Percentiles rank a stretch among this genome's conserved stretches.
Conservation (phyloP, 1,140 invertebrate genomes). For the Ephestia elutella region DNA sequence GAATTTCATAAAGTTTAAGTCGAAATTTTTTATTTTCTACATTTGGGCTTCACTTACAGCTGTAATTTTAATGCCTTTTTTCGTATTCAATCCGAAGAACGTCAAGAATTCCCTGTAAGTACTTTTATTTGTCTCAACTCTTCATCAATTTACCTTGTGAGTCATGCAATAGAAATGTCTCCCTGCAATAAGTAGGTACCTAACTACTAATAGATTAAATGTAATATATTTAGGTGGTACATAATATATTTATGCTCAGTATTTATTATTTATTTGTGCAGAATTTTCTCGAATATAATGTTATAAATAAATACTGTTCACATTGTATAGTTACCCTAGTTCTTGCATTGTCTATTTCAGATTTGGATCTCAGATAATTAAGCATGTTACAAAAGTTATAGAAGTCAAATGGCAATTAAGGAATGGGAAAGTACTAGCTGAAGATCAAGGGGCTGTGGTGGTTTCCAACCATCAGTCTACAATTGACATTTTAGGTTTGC, state of each 20-base stretch:
- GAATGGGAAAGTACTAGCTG: slow-evolving; percentile 83
- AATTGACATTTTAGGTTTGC: slow-evolving; percentile 84
- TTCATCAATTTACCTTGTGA: background rate
- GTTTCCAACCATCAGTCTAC: slow-evolving; percentile 93
- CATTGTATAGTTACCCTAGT: background rate
- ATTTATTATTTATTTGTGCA: too few relatives aligned
- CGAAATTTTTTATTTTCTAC: slow-evolving; percentile 71
- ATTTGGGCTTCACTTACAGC: slow-evolving; percentile 60
- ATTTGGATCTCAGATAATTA: slow-evolving; percentile 59
- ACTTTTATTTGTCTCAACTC: slow-evolving; percentile 10
- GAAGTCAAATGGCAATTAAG: slow-evolving; percentile 87
- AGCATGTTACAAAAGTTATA: slow-evolving; percentile 81
- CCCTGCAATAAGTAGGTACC: background rate
- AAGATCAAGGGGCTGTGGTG: slow-evolving; percentile 86
- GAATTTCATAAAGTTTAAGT: slow-evolving; percentile 70
- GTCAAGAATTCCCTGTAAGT: slow-evolving; percentile 72
- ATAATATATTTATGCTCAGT: too few relatives aligned
- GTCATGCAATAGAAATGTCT: background rate
- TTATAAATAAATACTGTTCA: too few relatives aligned
- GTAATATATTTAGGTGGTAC: too few relatives aligned
- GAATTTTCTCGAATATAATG: too few relatives aligned
- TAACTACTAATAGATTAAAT: too few relatives aligned
- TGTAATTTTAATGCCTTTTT: slow-evolving; percentile 65
- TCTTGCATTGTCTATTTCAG: slow-evolving; percentile 30
- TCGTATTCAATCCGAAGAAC: slow-evolving; percentile 69